Base-by-base conservation (phyloP, 2,888 invertebrate species). In the Diadegma fenestrale region DNA sequence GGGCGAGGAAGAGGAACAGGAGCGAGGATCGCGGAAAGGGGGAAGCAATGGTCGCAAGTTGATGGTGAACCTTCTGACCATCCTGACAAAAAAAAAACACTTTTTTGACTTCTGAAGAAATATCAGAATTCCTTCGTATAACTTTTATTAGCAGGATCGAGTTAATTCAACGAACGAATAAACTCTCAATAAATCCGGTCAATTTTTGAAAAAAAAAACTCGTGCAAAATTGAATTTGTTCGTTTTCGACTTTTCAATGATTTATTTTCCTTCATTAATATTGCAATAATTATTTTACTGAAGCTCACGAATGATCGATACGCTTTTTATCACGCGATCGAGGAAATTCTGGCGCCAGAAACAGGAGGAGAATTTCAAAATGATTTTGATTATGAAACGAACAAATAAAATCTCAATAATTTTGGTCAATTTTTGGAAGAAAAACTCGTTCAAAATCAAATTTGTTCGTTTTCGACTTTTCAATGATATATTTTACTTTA, bases 301-400 rank as follows among this genome's bases (percentile, higher is more conserved):
- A 19, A 51, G n/a, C 51, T 19, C 0, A n/a, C 33, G 8, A 64
- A 66, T 43, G 22, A 22, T 30, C 41, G 14, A n/a, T 41, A 48
- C 14, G 48, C n/a, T n/a, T n/a, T n/a, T n/a, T n/a, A n/a, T n/a
- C n/a, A n/a, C 63, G 7, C 19, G 37, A 30, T 30, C 17, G 37
- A 61, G 26, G 33, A 19, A 30, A 22, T 80, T 61, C 5, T 26
- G 7, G 30, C 58, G 77, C 61, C 37, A 64, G 45, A 80, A 58
- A 85, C 69, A 77, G 68, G 48, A 48, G 68, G 68, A 80, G 75
- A 73, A 72, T 58, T 81, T 82, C 68, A 82, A 82, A 86, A 87
- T 87, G 86, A n/a, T n/a, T n/a, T n/a, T n/a, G n/a, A n/a, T n/a
- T n/a, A n/a, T n/a, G n/a, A n/a, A 19, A 51, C 6, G 19, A 51